Evolutionary conservation across 2,113 vertebrate species (phyloP).

Genomic region (Psophia crepitans): DNA sequence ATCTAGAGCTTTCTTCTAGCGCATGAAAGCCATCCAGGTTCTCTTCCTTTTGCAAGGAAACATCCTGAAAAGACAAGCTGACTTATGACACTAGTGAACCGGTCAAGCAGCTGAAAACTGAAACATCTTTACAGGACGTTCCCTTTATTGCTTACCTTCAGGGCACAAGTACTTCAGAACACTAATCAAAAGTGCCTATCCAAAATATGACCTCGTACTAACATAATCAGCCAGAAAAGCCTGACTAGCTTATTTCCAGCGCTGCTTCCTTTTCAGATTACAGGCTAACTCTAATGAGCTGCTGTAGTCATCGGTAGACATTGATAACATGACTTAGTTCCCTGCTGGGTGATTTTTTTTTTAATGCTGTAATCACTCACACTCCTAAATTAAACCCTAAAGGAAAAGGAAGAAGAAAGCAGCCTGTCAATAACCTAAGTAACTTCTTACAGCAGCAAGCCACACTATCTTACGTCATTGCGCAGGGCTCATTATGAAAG

Average conservation of each 20-base stretch:
- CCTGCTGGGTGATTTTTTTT: not conserved
- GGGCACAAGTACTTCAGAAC: not conserved
- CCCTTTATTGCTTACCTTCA: not conserved
- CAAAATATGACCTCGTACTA: not conserved
- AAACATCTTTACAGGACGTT: not conserved
- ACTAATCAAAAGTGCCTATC: not conserved
- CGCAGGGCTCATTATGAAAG: not conserved
- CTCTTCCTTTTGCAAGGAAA: not conserved
- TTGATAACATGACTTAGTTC: not conserved
- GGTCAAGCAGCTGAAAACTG: not conserved
- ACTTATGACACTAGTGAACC: not conserved
- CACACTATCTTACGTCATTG: not conserved
- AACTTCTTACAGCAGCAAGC: not conserved
- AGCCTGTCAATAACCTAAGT: not conserved
- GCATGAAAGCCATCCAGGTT: not conserved
- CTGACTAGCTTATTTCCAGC: not conserved
- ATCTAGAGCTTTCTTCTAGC: not conserved
- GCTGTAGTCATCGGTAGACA: not conserved
- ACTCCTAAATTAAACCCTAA: not conserved
- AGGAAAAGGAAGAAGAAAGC: not conserved
- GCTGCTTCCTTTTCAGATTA: not conserved
- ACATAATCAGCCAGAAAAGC: not conserved
- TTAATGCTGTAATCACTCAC: not conserved
- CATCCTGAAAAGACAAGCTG: not conserved
- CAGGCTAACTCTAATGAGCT: not conserved